These are phyloP conservation scores for Aurelia sp. DNA, from an alignment of 30 jellyfish, hydroid and myxozoan genomes.

Conservation along the genomic window DNA sequence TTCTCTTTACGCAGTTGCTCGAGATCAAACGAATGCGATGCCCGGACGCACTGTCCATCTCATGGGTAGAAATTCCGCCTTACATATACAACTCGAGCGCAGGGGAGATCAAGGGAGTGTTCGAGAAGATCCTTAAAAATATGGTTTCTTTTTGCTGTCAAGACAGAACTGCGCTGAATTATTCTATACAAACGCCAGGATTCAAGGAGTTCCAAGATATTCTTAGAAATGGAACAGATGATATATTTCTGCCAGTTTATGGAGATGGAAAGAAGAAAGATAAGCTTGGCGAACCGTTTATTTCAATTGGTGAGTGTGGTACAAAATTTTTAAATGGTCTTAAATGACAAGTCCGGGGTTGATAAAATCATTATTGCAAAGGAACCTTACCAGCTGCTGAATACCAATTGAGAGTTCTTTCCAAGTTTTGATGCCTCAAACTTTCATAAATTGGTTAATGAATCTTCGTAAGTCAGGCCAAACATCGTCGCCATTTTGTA, in stretches of 20 bases:
- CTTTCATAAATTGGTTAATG: too few species aligned
- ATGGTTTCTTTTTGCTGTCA: conserved; percentile 50
- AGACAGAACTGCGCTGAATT: conserved; percentile 14
- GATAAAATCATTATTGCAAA: too few species aligned
- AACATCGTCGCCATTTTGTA: too few species aligned
- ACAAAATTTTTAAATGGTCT: neutral
- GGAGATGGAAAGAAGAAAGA: conserved; percentile 41
- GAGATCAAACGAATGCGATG: conserved; percentile 46
- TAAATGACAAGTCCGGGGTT: too few species aligned
- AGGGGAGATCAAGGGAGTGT: conserved; percentile 41
- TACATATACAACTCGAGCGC: conserved; percentile 56
- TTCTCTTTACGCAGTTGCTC: neutral
- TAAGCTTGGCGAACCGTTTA: conserved; percentile 57
- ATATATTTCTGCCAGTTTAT: conserved; percentile 44
- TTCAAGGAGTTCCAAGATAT: conserved; percentile 22
- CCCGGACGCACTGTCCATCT: conserved; percentile 37
- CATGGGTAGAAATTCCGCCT: conserved; percentile 72
- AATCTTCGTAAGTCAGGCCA: too few species aligned
- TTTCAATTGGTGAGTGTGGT: conserved; percentile 41
- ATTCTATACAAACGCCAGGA: conserved; percentile 3
- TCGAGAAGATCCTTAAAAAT: conserved; percentile 17
- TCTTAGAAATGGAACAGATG: conserved; percentile 52
- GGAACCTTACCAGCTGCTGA: too few species aligned
- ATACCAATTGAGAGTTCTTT: too few species aligned
- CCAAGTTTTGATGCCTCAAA: too few species aligned